Conservation (phyloP, 1,140 invertebrate species). For the Temnothorax longispinosus region DNA sequence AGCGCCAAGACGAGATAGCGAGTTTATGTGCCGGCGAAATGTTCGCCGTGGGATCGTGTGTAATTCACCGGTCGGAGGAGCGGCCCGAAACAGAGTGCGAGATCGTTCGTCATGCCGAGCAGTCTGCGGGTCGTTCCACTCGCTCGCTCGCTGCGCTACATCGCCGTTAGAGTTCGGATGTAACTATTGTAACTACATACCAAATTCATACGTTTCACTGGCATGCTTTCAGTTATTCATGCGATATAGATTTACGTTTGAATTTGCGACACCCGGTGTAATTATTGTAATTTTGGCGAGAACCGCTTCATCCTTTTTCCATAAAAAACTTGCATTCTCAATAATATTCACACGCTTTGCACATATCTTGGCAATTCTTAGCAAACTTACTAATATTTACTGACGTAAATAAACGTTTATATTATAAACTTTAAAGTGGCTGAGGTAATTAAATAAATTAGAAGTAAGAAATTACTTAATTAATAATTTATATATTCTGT, state of each 20-base stretch:
- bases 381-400: not conserved
- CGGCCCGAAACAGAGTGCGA: slow-evolving; percentile 43
- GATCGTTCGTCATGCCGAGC: slow-evolving; percentile 33
- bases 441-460: slow-evolving; percentile 15
- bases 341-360: not conserved
- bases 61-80: slow-evolving; percentile 56
- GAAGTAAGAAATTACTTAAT: not conserved
- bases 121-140: slow-evolving; percentile 28
- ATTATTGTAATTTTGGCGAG: not conserved
- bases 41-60: slow-evolving; percentile 47
- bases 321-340: slow-evolving; percentile 22
- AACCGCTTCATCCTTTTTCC: not conserved
- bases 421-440: not conserved
- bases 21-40: slow-evolving; percentile 54
- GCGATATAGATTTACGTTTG: not conserved
- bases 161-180: slow-evolving; percentile 1
- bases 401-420: slow-evolving; percentile 17
- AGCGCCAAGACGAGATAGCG: slow-evolving; percentile 55
- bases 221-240: not conserved
- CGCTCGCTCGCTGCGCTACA: slow-evolving; percentile 11
- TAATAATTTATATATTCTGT: not conserved
- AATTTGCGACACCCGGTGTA: not conserved
- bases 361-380: not conserved
- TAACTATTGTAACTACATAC: slow-evolving; percentile 5
- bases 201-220: slow-evolving; percentile 39